Evolutionary conservation across 2,797 vertebrate genomes (phyloP).

Genomic region (Adelosebastes latens): DNA sequence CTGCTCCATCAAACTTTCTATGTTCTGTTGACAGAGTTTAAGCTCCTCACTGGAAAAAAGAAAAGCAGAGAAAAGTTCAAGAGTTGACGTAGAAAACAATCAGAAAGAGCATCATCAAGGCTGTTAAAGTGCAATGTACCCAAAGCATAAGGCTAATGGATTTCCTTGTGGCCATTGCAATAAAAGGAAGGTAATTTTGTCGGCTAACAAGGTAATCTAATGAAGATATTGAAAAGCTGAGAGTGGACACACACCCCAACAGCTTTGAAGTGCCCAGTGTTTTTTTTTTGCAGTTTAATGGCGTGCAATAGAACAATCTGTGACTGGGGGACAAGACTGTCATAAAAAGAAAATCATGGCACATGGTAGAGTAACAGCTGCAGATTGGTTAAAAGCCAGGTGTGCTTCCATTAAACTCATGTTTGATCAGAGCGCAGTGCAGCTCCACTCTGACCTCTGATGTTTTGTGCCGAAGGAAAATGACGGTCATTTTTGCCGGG

Average conservation of each 20-base stretch:
- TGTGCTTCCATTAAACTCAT: conserved; percentile 40
- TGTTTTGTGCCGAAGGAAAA: conserved; percentile 51
- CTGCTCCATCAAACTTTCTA: conserved; percentile 75
- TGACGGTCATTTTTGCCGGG: conserved; percentile 46
- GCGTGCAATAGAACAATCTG: conserved; percentile 57
- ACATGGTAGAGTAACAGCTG: conserved; percentile 4
- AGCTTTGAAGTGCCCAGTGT: conserved; percentile 37
- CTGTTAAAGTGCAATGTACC: background rate
- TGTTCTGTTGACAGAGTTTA: conserved; percentile 76
- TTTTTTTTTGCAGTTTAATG: conserved; percentile 59
- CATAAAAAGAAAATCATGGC: conserved; percentile 24
- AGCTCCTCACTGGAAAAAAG: conserved; percentile 78
- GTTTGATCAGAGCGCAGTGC: conserved; percentile 42
- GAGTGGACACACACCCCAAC: conserved; percentile 24
- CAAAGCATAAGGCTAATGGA: conserved; percentile 13
- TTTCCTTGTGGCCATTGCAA: conserved; percentile 14
- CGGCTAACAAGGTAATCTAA: conserved; percentile 25
- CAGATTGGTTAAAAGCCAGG: conserved; percentile 52
- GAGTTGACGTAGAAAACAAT: conserved; percentile 14
- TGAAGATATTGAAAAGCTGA: conserved; percentile 32
- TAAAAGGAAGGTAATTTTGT: conserved; percentile 18
- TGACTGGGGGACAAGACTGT: background rate
- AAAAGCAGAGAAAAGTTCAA: conserved; percentile 13
- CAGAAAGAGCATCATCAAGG: conserved; percentile 3
- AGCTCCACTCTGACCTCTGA: conserved; percentile 43